Percentiles rank a stretch among this genome's conserved stretches.
These are phyloP conservation scores for Mus pahari DNA, from an alignment of 2,113 vertebrate species.

Conservation along the genomic window DNA sequence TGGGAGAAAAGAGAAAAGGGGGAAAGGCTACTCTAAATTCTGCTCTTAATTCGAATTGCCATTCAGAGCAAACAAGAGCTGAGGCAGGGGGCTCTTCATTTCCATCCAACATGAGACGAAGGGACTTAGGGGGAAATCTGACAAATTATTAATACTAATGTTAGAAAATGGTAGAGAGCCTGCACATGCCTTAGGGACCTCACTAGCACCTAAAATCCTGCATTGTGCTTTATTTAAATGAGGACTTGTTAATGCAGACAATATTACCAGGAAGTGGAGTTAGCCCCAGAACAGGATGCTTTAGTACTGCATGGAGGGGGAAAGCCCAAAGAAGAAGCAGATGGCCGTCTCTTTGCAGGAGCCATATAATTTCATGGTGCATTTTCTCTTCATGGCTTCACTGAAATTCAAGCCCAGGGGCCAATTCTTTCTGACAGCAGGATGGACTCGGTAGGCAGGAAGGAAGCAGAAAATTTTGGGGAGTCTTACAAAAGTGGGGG, in stretches of 20 bases:
- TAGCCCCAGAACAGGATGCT: constrained; percentile 78
- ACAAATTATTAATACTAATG: constrained; percentile 37
- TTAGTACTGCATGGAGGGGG: constrained; percentile 79
- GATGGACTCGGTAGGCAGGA: constrained; percentile 34
- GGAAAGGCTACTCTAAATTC: constrained; percentile 30
- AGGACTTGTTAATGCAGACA: constrained; percentile 65
- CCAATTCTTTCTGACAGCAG: constrained; percentile 83
- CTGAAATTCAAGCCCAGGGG: constrained; percentile 90
- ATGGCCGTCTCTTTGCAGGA: constrained; percentile 90
- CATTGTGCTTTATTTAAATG: constrained; percentile 51
- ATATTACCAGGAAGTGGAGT: constrained; percentile 72
- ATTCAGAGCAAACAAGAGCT: not conserved
- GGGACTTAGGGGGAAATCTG: not conserved
- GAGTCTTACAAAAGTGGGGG: not conserved
- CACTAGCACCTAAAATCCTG: not conserved
- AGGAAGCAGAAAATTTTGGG: not conserved
- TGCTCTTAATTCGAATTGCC: not conserved
- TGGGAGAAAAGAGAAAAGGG: not conserved
- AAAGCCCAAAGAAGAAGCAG: constrained; percentile 87
- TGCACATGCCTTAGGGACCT: not conserved
- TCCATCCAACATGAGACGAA: not conserved
- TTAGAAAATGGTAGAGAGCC: constrained; percentile 36
- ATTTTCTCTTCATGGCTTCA: constrained; percentile 95
- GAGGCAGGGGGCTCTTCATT: not conserved
- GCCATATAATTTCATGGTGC: constrained; percentile 95